A percentile compares a stretch with the other conserved stretches of the same genome.
Conservation (phyloP, 2,113 vertebrate species). For the Antechinus flavipes region DNA sequence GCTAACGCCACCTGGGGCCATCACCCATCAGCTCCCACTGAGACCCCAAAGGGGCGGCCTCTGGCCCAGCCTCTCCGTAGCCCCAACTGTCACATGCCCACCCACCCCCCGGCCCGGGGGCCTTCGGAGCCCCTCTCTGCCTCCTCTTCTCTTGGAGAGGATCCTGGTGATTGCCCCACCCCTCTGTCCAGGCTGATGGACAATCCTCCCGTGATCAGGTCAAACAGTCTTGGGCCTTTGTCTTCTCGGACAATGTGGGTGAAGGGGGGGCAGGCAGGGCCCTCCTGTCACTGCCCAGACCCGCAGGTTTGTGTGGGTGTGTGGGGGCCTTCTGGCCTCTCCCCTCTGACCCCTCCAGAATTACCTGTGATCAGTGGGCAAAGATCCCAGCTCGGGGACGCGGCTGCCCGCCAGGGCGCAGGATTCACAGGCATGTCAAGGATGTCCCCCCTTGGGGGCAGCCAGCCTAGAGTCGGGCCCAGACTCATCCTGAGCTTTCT, state of each 20-base stretch:
- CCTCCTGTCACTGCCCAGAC: not conserved
- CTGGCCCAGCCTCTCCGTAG: fast-evolving
- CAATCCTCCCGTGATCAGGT: not conserved
- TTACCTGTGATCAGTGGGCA: not conserved
- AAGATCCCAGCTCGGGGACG: not conserved
- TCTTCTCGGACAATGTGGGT: not conserved
- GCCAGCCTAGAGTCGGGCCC: not conserved
- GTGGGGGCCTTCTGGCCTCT: not conserved
- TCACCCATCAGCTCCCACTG: not conserved
- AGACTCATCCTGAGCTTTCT: not conserved
- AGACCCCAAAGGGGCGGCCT: fast-evolving
- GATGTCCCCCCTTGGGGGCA: not conserved
- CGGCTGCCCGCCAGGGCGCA: not conserved
- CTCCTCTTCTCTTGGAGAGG: not conserved
- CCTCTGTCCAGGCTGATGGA: not conserved
- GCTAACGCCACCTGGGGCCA: fast-evolving
- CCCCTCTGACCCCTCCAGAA: not conserved
- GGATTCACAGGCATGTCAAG: not conserved
- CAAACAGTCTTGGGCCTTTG: not conserved
- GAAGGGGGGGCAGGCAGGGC: not conserved
- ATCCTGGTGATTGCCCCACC: not conserved
- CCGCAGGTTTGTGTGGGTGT: not conserved
- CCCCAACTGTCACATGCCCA: not conserved
- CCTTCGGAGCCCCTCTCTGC: no score
- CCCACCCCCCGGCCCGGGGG: not conserved